phyloP scores from a whole-genome alignment of 2,113 vertebrate genomes.

The Micromys minutus region DNA sequence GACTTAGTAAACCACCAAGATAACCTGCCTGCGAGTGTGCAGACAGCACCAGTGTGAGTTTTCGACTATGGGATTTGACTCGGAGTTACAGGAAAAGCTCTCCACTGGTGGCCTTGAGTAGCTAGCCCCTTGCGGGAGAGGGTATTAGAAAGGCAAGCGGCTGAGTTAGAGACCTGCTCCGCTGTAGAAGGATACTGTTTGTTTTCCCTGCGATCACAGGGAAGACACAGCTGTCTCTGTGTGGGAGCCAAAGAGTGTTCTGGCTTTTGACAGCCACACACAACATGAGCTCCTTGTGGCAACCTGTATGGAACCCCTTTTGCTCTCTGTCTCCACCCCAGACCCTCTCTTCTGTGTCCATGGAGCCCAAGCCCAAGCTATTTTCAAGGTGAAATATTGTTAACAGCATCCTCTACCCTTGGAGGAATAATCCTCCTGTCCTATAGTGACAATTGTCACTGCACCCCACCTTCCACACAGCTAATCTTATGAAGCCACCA shows the following conservation, averaged over 20 bases:
- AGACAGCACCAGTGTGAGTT: not conserved
- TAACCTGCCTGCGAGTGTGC: not conserved
- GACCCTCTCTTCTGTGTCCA: not conserved
- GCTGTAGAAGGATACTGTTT: too few species aligned
- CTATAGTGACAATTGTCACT: not conserved
- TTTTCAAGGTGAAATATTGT: constrained; percentile 11
- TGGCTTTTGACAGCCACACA: not conserved
- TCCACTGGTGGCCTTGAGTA: not conserved
- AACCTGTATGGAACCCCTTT: not conserved
- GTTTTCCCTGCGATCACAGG: not conserved
- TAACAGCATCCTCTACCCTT: not conserved
- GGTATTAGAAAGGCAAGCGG: not conserved
- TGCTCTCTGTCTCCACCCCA: not conserved
- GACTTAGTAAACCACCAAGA: constrained; percentile 11
- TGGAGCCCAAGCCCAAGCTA: not conserved
- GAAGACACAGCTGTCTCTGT: not conserved
- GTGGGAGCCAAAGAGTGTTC: not conserved
- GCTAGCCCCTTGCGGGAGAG: not conserved
- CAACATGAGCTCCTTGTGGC: not conserved
- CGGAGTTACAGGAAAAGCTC: not conserved
- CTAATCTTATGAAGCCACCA: not conserved
- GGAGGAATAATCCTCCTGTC: not conserved
- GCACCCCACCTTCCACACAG: not conserved
- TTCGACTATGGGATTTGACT: constrained; percentile 50
- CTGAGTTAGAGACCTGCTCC: not conserved